phyloP scores from a whole-genome alignment of 2,797 vertebrate genomes.

The Otolemur crassicaudatus region DNA sequence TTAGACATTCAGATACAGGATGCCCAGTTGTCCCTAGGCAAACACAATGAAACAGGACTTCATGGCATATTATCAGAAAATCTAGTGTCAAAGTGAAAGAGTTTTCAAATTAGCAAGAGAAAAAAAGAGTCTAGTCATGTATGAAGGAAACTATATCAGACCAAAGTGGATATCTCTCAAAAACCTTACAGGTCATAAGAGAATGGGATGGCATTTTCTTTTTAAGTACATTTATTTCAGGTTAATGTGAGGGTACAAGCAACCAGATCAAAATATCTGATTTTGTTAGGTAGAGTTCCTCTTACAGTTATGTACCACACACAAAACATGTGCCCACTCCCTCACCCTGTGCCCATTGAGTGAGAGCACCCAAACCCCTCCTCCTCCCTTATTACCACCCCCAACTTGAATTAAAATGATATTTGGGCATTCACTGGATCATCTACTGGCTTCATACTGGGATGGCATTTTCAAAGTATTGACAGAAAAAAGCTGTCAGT shows the following conservation, averaged over 20 bases:
- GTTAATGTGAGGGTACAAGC: no score
- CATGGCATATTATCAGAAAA: background rate
- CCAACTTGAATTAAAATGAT: no score
- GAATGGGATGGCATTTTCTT: background rate
- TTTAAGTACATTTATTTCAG: no score
- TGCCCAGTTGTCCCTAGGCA: background rate
- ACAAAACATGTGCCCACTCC: no score
- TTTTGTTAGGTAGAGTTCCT: no score
- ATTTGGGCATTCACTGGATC: no score
- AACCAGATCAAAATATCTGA: no score
- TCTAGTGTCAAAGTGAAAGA: background rate
- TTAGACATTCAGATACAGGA: background rate
- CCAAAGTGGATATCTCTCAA: background rate
- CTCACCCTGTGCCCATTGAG: no score
- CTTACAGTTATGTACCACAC: no score
- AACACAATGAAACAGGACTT: background rate
- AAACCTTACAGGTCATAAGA: background rate
- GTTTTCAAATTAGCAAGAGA: background rate
- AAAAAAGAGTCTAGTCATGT: background rate
- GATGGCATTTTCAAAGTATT: background rate
- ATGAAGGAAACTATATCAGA: background rate
- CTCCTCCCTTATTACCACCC: no score
- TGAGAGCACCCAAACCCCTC: no score
- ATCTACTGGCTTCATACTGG: background rate
- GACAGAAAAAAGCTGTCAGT: background rate